Base-by-base conservation (phyloP, 2,888 invertebrate genomes). In the Lasioglossum vierecki region DNA sequence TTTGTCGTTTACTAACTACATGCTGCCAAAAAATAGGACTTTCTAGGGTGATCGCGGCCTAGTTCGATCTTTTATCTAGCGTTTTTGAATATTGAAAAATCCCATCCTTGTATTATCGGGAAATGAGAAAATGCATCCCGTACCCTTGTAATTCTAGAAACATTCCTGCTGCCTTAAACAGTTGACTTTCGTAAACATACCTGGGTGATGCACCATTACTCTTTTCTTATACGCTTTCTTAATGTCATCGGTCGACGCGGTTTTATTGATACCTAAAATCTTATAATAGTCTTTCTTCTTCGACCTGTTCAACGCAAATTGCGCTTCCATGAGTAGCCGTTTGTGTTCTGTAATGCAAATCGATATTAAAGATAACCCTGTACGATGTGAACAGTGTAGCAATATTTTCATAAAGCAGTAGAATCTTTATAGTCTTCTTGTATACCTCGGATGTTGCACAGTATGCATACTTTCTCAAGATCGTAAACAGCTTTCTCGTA, bases 281-380 rank as follows among this genome's bases (percentile, higher is more conserved):
- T 99, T 99, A 93, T 99, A 99, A 94, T 99, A 99, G 94, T 99
- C 99, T 96, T 99, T 99, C 89, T 99, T 97, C 95, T 98, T 98
- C 6, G 98, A 98, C 94, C 97, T 97, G 94, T 99, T 99, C 82
- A 99, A 95, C 39, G 98, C 97, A 84, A 98, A 94, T 95, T 99
- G 99, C 8, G 99, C 99, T 91, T 99, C 98, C 91, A 97, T 97
- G 66, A 99, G 95, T 84, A 98, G 95, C 92, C 97, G 96, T 94
- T 97, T 97, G 91, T 98, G 97, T 92, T 98, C 98, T 95, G 22
- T 35, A 85, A 83, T 63, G 26, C 6, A 63, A 15, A 57, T 71
- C 68, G 78, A 80, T 41, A 66, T 68, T 80, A 75, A n/a, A 11
- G 22, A n/a, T 79, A 44, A 53, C 22, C 15, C 15, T 68, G 35